A percentile compares a stretch with the other conserved stretches of the same genome.
These are phyloP conservation scores for Agriotes lineatus DNA, from an alignment of 2,888 invertebrate genomes.

Conservation along the genomic window DNA sequence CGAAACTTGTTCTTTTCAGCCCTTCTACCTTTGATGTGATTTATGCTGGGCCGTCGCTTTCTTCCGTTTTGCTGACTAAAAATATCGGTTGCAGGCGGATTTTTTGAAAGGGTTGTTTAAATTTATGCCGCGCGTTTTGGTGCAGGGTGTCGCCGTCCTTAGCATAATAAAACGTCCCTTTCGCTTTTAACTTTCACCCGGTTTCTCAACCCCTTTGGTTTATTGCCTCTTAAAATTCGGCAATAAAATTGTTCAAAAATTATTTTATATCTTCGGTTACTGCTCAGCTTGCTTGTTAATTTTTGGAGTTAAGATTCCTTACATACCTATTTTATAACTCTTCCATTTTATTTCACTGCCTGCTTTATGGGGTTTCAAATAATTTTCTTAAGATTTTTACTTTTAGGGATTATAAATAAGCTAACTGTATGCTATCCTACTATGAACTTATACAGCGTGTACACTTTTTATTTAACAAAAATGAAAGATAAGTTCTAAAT, in stretches of 20 bases:
- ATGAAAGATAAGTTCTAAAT: too few relatives aligned
- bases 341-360: too few relatives aligned
- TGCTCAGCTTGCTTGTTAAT: too few relatives aligned
- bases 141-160: neutral
- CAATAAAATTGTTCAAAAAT: neutral
- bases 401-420: too few relatives aligned
- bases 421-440: too few relatives aligned
- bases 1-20: conserved; percentile 31
- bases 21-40: conserved; percentile 15
- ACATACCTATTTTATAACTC: too few relatives aligned
- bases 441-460: too few relatives aligned
- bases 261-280: too few relatives aligned
- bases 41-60: conserved; percentile 13
- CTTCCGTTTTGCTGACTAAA: neutral
- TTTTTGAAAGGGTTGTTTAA: conserved; percentile 19
- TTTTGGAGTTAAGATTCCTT: too few relatives aligned
- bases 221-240: conserved; percentile 1
- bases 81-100: conserved; percentile 16
- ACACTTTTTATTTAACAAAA: too few relatives aligned
- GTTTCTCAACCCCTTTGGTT: conserved; percentile 8
- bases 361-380: too few relatives aligned
- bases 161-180: conserved; percentile 1
- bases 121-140: neutral
- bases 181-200: conserved; percentile 24
- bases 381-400: too few relatives aligned